These are phyloP conservation scores for Therioaphis trifolii DNA, from an alignment of 2,888 invertebrate species.

Conservation along the genomic window DNA sequence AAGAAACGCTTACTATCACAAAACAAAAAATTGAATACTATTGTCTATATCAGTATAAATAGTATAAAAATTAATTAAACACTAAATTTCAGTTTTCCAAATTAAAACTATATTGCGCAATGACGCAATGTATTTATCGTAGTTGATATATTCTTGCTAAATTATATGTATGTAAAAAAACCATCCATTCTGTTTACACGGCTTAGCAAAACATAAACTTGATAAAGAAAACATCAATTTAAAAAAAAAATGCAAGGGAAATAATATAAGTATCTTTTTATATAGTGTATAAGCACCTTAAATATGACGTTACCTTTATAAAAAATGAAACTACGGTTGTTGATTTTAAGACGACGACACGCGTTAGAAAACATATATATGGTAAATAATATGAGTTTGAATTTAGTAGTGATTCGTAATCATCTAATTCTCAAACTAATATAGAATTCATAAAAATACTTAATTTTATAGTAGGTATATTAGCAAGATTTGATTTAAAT, in stretches of 20 bases:
- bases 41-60: not conserved
- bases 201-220: not conserved
- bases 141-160: not conserved
- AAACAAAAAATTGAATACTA: too few species aligned
- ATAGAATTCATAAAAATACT: too few species aligned
- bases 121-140: not conserved
- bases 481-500: too few species aligned
- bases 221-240: not conserved
- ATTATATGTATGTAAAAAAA: not conserved
- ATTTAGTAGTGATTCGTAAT: too few species aligned
- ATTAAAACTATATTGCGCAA: not conserved
- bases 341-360: not conserved
- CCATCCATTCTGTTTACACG: not conserved
- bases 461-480: too few species aligned
- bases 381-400: not conserved
- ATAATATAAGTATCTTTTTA: not conserved
- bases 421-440: too few species aligned
- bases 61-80: not conserved
- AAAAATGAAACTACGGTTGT: not conserved
- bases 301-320: slow-evolving; percentile 23
- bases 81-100: not conserved
- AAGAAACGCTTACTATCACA: too few species aligned
- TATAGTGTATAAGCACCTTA: not conserved
- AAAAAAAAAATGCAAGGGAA: not conserved
- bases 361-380: slow-evolving; percentile 27